These are phyloP conservation scores for Zophobas morio DNA, from an alignment of 1,140 invertebrate species.

Conservation along the genomic window DNA sequence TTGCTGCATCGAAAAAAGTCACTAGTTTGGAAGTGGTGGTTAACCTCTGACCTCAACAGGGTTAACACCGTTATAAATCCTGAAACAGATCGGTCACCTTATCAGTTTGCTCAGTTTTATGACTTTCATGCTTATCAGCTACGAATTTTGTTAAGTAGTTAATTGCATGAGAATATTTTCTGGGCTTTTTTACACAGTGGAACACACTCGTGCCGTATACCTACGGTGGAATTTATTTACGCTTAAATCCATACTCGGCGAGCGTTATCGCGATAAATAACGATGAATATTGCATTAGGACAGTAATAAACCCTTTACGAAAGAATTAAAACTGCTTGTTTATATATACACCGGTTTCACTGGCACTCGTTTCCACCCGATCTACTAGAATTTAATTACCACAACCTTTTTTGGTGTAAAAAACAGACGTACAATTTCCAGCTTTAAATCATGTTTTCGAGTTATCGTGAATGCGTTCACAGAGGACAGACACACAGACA, in stretches of 20 bases:
- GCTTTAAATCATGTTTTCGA: too few relatives aligned
- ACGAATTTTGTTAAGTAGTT: conserved; percentile 45
- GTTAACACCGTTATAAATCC: conserved; percentile 40
- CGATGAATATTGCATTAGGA: conserved; percentile 39
- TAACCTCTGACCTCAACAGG: conserved; percentile 29
- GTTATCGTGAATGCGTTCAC: too few relatives aligned
- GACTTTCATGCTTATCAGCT: conserved; percentile 44
- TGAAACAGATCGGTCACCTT: conserved; percentile 43
- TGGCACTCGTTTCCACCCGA: neutral
- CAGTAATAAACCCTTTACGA: conserved; percentile 12
- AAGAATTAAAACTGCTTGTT: conserved; percentile 8
- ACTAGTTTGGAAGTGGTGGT: conserved; percentile 10
- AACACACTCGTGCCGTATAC: conserved; percentile 22
- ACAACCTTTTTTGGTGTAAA: too few relatives aligned
- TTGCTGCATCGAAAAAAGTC: conserved; percentile 14
- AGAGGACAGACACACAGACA: too few relatives aligned
- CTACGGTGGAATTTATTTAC: conserved; percentile 26
- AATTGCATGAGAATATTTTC: conserved; percentile 47
- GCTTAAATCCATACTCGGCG: conserved; percentile 32
- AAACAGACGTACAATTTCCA: too few relatives aligned
- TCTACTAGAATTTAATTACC: too few relatives aligned
- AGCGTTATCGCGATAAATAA: conserved; percentile 36
- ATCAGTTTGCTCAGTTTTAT: conserved; percentile 45
- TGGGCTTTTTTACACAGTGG: conserved; percentile 29
- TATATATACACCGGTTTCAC: neutral